Base-by-base conservation (phyloP, 1,140 invertebrate genomes). In the Lordiphosa stackelbergi region DNA sequence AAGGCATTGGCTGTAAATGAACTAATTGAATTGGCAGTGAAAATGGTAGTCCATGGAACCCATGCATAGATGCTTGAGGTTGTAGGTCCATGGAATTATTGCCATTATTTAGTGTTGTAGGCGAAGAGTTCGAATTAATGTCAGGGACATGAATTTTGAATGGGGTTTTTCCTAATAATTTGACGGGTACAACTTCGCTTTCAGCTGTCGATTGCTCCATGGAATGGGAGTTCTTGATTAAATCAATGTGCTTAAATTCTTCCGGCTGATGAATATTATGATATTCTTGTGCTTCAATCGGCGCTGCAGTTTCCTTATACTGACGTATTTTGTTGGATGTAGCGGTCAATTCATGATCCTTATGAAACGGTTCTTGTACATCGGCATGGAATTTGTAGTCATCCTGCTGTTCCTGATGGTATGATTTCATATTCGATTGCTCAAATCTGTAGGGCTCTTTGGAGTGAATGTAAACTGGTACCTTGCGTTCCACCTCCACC, bases 401-500 rank as follows among this genome's bases (percentile, higher is more conserved):
- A 4, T 70, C 61, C 4, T 31, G 28, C 28, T 31, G 28, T 31
- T 35, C 46, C 4, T 55, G 60, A 31, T 42, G 52, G 28, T 60
- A 66, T 4, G 19, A 12, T 40, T 73, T 78, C 2, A 22, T 42
- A 40, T 40, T 34, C 2, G 51, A 59, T 11, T 52, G 54, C 13
- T 79, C 74, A 35, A 55, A 73, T 43, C 59, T 78, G 13, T 81
- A 81, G 19, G 75, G 73, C 45, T 85, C 78, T 5, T 56, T 71
- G 2, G 58, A 51, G n/a, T 61, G 68, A 35, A 86, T 84, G 9
- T 75, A 81, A 37, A 85, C 40, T 10, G 90, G 88, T 31, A 90
- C 85, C 11, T 88, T 89, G 52, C 89, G 89, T 57, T 90, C 90
- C 0, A 91, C 89, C 45, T 90, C 89, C 1, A 91, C 88, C 68